Evolutionary conservation across 2,113 vertebrate genomes (phyloP).

Genomic region (Hymenochirus boettgeri): DNA sequence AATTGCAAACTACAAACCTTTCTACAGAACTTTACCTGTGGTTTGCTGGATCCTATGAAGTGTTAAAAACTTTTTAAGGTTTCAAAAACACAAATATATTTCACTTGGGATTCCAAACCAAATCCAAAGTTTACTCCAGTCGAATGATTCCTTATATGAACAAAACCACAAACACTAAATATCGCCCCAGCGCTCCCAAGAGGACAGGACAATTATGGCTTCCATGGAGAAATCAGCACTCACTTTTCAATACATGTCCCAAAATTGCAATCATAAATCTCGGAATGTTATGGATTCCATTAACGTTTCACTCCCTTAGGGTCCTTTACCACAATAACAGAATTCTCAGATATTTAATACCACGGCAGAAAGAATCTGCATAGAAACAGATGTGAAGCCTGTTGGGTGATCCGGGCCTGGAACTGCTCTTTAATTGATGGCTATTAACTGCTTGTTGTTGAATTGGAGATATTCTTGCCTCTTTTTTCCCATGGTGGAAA

Average conservation of each 20-base stretch:
- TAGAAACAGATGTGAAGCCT: constrained; percentile 78
- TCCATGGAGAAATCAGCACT: constrained; percentile 59
- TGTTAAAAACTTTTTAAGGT: neutral
- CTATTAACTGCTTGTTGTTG: constrained; percentile 72
- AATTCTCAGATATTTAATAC: constrained; percentile 81
- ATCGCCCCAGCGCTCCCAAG: constrained; percentile 56
- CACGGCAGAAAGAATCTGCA: constrained; percentile 71
- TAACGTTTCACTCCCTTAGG: constrained; percentile 82
- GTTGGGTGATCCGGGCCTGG: constrained; percentile 62
- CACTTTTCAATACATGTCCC: constrained; percentile 64
- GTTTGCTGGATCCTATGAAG: too few relatives aligned
- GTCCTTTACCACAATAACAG: constrained; percentile 70
- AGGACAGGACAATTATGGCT: constrained; percentile 64
- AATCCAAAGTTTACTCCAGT: constrained; percentile 44
- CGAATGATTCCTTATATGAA: constrained; percentile 49
- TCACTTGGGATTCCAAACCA: constrained; percentile 44
- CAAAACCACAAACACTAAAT: constrained; percentile 50
- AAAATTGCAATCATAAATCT: constrained; percentile 66
- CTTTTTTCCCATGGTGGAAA: constrained; percentile 51
- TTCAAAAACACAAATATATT: neutral
- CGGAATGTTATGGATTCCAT: constrained; percentile 78
- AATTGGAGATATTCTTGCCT: constrained; percentile 58
- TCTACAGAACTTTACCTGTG: too few relatives aligned
- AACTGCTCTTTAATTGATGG: constrained; percentile 63
- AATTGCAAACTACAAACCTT: too few relatives aligned